Evolutionary conservation across 92 coral and sea anemone genomes (phyloP).

Genomic region (Heteractis magnifica): DNA sequence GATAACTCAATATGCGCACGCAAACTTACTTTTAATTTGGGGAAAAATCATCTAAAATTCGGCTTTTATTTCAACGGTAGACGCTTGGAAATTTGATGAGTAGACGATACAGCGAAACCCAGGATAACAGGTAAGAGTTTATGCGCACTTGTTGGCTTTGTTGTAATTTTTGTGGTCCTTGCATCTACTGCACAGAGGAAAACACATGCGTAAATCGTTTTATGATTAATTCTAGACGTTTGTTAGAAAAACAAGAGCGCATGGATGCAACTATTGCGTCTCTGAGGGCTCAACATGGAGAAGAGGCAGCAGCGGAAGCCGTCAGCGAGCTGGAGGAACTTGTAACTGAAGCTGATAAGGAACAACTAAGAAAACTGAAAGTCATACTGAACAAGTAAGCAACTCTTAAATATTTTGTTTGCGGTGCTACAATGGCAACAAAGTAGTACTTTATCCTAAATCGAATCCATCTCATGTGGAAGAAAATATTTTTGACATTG

Average conservation of each 20-base stretch:
- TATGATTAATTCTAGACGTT: slow-evolving; percentile 53
- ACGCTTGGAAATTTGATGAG: slow-evolving; percentile 85
- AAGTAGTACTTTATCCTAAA: no score
- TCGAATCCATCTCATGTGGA: no score
- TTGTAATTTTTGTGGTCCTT: no score
- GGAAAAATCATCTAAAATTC: no score
- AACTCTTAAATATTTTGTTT: neutral
- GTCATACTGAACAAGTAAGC: slow-evolving; percentile 70
- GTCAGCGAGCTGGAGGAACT: slow-evolving; percentile 79
- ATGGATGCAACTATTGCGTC: slow-evolving; percentile 73
- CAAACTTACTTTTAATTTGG: neutral
- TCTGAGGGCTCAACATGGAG: slow-evolving; percentile 80
- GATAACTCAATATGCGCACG: neutral
- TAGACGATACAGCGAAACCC: slow-evolving; percentile 73
- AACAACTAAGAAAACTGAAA: slow-evolving; percentile 76
- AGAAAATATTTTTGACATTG: no score
- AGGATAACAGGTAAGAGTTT: slow-evolving; percentile 69
- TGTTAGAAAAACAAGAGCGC: slow-evolving; percentile 85
- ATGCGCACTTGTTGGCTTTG: neutral
- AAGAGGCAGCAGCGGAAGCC: slow-evolving; percentile 82
- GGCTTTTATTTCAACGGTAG: slow-evolving; percentile 26
- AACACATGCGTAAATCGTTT: neutral
- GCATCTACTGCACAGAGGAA: no score
- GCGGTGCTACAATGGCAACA: no score
- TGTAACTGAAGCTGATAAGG: slow-evolving; percentile 76